Base-by-base conservation (phyloP, 2,113 vertebrate genomes). In the Helogale parvula region DNA sequence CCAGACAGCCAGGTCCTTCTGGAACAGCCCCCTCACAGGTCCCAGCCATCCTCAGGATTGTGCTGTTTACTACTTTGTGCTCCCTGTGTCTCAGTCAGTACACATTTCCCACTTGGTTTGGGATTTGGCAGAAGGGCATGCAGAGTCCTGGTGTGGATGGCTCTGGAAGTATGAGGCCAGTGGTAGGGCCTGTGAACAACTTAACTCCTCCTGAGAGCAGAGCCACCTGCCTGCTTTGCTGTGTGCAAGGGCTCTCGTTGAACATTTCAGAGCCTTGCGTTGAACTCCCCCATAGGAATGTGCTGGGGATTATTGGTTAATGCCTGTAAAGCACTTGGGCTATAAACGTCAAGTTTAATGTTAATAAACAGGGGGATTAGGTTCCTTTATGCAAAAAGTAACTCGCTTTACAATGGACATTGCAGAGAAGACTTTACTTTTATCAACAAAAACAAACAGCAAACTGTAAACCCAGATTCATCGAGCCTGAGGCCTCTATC, bases 351-450 rank as follows among this genome's bases (percentile, higher is more conserved):
- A 95, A 84, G 87, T 74, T 97, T 96, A 79, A 80, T 89, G 90
- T 92, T 97, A 95, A 76, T 94, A 95, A 97, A 97, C 93, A 94
- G 77, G 38, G 29, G 23, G 90, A 96, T 94, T 87, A 94, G 12
- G n/a, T 79, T 93, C 72, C 83, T 88, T 97, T 96, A 82, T 89
- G 38, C 31, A 92, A 94, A 96, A 90, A 54, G 71, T 54, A 90
- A 63, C 69, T 69, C 60, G 60, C 72, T 85, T 92, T 63, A 50
- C 38, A 86, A 33, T 72, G 60, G 86, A 95, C 45, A 35, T 27
- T 29, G 21, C 21, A 60, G 68, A 2, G 31, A 88, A 65, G 79
- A n/a, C 72, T 97, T 86, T 23, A 38, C 60, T 95, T 86, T 60
- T 35, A 87, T 76, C 38, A 89, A 87, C 87, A 92, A 66, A 92